Base-by-base conservation (phyloP, 2,888 invertebrate species). In the Eupithecia inturbata region DNA sequence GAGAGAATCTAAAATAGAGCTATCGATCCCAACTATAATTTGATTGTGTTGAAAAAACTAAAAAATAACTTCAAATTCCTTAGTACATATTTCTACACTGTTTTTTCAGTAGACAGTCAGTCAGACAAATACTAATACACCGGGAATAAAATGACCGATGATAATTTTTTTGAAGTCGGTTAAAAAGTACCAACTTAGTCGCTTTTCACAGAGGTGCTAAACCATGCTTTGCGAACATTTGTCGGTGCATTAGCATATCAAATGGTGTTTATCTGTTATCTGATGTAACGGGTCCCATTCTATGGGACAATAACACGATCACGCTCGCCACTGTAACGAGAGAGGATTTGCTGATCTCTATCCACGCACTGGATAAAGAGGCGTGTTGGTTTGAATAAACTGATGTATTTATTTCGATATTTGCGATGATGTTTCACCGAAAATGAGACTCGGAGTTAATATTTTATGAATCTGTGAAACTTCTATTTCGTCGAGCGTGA, bases 221-320 rank as follows among this genome's bases (percentile, higher is more conserved):
- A 86, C 88, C 89, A 87, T 90, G 86, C 87, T 93, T 90, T 88
- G 85, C 86, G 90, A 90, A 85, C 92, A 91, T 91, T 92, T 88
- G 91, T 89, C 86, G 86, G 87, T 82, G 79, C 86, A 92, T 93
- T 92, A 92, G 89, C 92, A 94, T 93, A 92, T 92, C 90, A 92
- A 92, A 90, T 85, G 88, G 84, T 85, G 81, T 83, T 84, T 79
- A 81, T 78, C 78, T 74, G 75, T 77, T 77, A 77, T 77, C 77
- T 72, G 77, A 77, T 77, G 74, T 33, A 72, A 70, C 73, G 73
- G 76, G 53, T 53, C 57, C 66, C 49, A 31, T 66, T 22, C 45
- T 45, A 31, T 87, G 85, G 85, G 75, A 72, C 87, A 86, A 88
- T 89, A 90, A 89, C 88, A 87, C 85, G 87, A 89, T 86, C 83